Evolutionary conservation across 92 coral and sea anemone genomes (phyloP).

Genomic region (Palythoa grandis): DNA sequence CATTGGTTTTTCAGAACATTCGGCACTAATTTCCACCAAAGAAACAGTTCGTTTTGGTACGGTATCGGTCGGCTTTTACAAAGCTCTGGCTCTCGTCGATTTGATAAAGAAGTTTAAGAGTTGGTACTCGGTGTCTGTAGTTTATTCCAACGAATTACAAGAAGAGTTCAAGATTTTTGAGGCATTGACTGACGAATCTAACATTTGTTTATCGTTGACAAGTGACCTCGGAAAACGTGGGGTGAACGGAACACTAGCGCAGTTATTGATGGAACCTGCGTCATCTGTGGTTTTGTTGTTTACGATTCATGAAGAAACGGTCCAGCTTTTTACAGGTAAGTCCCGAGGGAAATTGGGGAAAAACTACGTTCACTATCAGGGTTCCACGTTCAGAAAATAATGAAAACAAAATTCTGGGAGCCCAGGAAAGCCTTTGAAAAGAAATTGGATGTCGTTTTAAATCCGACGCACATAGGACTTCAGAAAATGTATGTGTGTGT

Average conservation of each 20-base stretch:
- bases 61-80: slow-evolving; percentile 63
- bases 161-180: slow-evolving; percentile 56
- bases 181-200: slow-evolving; percentile 54
- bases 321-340: slow-evolving; percentile 44
- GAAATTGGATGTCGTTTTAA: no score
- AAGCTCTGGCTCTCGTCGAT: slow-evolving; percentile 73
- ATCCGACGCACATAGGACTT: no score
- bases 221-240: slow-evolving; percentile 2
- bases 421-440: no score
- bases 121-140: slow-evolving; percentile 72
- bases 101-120: slow-evolving; percentile 54
- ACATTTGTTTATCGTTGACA: slow-evolving; percentile 64
- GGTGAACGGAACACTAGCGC: slow-evolving; percentile 14
- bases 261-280: slow-evolving; percentile 33
- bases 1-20: slow-evolving; percentile 48
- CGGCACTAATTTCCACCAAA: not conserved
- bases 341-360: not conserved
- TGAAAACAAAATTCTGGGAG: no score
- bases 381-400: no score
- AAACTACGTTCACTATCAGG: no score
- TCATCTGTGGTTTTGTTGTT: slow-evolving; percentile 56
- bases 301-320: slow-evolving; percentile 46
- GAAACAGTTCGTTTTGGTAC: slow-evolving; percentile 49
- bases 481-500: no score
- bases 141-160: slow-evolving; percentile 45